Base-by-base conservation (phyloP, 2,888 invertebrate genomes). In the Ochropleura plecta region DNA sequence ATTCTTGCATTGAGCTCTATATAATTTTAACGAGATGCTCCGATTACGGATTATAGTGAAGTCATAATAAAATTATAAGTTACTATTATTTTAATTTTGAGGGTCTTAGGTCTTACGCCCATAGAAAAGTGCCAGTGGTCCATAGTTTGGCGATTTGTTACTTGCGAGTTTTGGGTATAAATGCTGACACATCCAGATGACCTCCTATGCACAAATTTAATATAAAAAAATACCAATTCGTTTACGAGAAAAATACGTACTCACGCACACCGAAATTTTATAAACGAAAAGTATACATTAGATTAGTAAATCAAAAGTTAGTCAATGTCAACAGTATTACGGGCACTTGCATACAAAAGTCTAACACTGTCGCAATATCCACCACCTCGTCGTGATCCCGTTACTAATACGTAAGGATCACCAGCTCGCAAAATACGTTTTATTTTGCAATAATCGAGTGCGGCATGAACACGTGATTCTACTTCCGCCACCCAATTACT, bases 371-470 rank as follows among this genome's bases (percentile, higher is more conserved):
- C 96, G 83, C 95, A 95, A 85, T 96, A 96, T 9, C 96, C 96
- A 3, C 92, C 92, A n/a, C 95, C 95, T 51, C 93, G 92, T 16
- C 95, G 91, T 40, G 95, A 93, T 44, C 95, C 93, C n/a, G 93
- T 91, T 16, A 96, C 92, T 70, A 94, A 88, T 3, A 96, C 92
- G 79, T 95, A 96, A 10, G 96, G 90, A 88, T 96, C 96, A 8
- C 96, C 96, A 44, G 95, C 94, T 49, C 90, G 90, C 44, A 96
- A 65, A 66, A 96, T 86, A 66, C 94, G 89, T 84, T 96, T 96
- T n/a, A 93, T 93, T 90, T 96, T 96, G 71, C 95, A 95, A 86
- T 96, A 96, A 83, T 95, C 94, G 53, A 96, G 90, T 44, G 94
- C 96, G 53, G 94, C 93, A 69, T 90, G 93, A 48, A 96, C 88